A percentile compares a stretch with the other conserved stretches of the same genome.
These are phyloP conservation scores for Arrhopalites spinosus DNA, from an alignment of 2,888 invertebrate genomes.

Conservation along the genomic window DNA sequence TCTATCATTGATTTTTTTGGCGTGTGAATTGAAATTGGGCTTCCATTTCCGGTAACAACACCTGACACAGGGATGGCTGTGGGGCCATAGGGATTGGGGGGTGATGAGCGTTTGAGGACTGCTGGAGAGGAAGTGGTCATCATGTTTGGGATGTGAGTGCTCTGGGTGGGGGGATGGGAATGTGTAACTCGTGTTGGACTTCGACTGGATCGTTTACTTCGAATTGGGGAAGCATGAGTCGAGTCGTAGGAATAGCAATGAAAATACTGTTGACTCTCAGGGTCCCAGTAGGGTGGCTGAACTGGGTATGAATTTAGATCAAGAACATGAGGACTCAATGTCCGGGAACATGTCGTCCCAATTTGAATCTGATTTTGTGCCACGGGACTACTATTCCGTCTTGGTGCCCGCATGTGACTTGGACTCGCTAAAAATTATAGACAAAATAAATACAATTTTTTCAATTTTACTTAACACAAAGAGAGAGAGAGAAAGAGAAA, in stretches of 20 bases:
- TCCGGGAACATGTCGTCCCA: not conserved
- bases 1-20: slow-evolving; percentile 15
- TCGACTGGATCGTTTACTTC: not conserved
- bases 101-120: slow-evolving; percentile 3
- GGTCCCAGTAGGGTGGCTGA: slow-evolving; percentile 37
- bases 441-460: too few relatives aligned
- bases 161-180: not conserved
- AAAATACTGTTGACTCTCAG: slow-evolving; percentile 35
- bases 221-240: slow-evolving; percentile 9
- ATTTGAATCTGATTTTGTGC: slow-evolving; percentile 16
- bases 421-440: slow-evolving; percentile 27
- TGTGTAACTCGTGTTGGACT: slow-evolving; percentile 17
- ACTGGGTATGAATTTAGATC: slow-evolving; percentile 25
- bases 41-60: not conserved
- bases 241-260: slow-evolving; percentile 25
- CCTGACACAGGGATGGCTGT: not conserved
- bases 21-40: not conserved
- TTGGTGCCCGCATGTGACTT: slow-evolving; percentile 27
- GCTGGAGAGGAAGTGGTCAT: not conserved
- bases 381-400: slow-evolving; percentile 35
- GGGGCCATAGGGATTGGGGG: slow-evolving; percentile 4
- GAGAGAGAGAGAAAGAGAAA: too few relatives aligned
- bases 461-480: too few relatives aligned
- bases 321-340: slow-evolving; percentile 26
- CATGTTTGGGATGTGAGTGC: not conserved